Base-by-base conservation (phyloP, 2,888 invertebrate genomes). In the Drosophila mimica region DNA sequence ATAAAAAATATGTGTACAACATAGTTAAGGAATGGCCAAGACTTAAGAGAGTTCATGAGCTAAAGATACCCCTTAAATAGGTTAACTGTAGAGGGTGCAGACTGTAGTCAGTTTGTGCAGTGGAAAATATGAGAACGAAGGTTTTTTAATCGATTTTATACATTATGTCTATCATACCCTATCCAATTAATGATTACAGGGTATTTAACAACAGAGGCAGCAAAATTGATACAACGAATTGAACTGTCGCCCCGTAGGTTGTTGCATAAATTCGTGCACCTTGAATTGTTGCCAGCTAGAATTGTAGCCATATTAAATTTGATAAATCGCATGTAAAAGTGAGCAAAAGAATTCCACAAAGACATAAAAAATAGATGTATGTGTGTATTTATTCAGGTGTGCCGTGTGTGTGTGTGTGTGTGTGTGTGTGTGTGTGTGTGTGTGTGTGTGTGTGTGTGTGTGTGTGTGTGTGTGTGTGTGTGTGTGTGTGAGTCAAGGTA, bases 251-350 rank as follows among this genome's bases (percentile, higher is more conserved):
- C 51, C 15, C 9, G 34, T 66, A 48, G 79, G 68, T 78, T 78
- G 81, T 30, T 80, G 72, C 78, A 78, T 76, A 68, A 80, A 80
- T 78, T 76, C 56, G 76, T 80, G 66, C 67, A 82, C 70, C 75
- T 86, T 79, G 78, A 84, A 83, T 81, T 30, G 25, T 25, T 86
- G 89, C 68, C 82, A 75, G 72, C 85, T 82, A 74, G 75, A 87
- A 79, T 82, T 79, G 87, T 73, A 52, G 60, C 34, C 60, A 66
- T 75, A 71, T 68, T 77, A 75, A 76, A 79, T 84, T 81, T 88
- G 78, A 86, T 88, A 73, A 88, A 86, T 81, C 87, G 88, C 78
- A 75, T 74, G 74, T 72, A 69, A 68, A 72, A 76, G 59, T 77
- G 63, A 72, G 70, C 66, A 52, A 52, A 62, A 36, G 43, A 68